Evolutionary conservation across 2,113 vertebrate species (phyloP), one percentile per base, ranked within the genome.

Genomic region (Prolemur simus): DNA sequence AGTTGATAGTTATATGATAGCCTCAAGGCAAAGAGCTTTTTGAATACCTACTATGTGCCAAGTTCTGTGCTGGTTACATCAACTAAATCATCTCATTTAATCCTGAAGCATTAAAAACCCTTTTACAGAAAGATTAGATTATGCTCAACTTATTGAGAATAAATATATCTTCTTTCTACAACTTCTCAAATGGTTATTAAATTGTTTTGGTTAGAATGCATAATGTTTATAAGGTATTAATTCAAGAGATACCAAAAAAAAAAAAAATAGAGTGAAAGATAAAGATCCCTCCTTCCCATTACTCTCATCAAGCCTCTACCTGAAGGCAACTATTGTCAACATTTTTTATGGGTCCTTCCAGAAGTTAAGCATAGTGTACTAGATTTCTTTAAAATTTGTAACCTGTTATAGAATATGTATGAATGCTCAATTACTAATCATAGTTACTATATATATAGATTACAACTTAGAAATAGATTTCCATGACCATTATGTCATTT

Each of bases 81-180:
- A 90, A 90, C 37, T 25, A 71, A 92, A 81, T 78, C 39, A 84
- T 95, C 80, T 89, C 81, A 69, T 69, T 92, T 80, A 88, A 85
- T 47, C 54, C 84, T 52, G 39, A 96, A 80, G 25, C 27, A 74
- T 39, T 83, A 95, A 84, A 78, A 71, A 52, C 73, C 81, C 49
- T 73, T 81, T 96, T 89, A 87, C 18, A 95, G 92, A 86, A 93
- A 91, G 69, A 95, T 89, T 83, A 89, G 89, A 60, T 87, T 91
- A 58, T 89, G 39, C 49, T 73, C 56, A 89, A 63, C 42, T 63
- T 81, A 42, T 88, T 91, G 91, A 89, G 73, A 89, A 91, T 83
- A 96, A 89, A 84, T 12, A 87, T 81, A 90, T 88, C n/a, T 97
- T 77, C 25, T 92, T 88, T 95, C 83, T 94, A 78, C 56, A 95